A percentile compares a stretch with the other conserved stretches of the same genome.
Evolutionary conservation across 2,888 invertebrate genomes (phyloP).

Genomic region (Plebejus anna): DNA sequence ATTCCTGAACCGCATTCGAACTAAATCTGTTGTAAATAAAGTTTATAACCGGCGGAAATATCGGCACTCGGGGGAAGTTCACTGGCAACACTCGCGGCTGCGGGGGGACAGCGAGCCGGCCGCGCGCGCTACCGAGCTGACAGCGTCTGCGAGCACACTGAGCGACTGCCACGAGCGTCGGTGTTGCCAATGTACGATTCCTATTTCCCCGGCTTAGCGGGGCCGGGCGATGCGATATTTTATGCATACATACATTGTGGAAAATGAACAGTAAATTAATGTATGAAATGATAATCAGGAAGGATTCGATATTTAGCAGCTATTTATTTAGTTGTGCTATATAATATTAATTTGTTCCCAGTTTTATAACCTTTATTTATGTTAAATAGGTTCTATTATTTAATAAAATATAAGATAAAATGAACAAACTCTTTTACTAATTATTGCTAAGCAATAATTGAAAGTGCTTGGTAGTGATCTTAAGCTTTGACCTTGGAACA

Average conservation of each 20-base stretch:
- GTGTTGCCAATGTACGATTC: constrained; percentile 54
- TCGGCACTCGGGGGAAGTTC: constrained; percentile 43
- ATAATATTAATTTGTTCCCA: not conserved
- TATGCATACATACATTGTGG: not conserved
- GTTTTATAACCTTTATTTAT: not conserved
- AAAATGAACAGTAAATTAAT: not conserved
- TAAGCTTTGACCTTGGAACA: too few species aligned
- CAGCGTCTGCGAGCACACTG: constrained; percentile 62
- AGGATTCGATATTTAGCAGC: not conserved
- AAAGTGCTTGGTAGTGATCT: too few species aligned
- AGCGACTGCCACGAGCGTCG: constrained; percentile 49
- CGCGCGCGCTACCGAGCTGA: constrained; percentile 47
- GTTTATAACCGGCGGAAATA: constrained; percentile 10
- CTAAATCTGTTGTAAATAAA: constrained; percentile 13
- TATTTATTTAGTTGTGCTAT: not conserved
- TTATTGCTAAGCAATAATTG: too few species aligned
- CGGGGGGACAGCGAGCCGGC: constrained; percentile 32
- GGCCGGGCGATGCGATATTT: not conserved
- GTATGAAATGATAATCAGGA: not conserved
- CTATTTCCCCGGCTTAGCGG: constrained; percentile 30
- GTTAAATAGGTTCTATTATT: not conserved
- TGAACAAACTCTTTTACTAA: not conserved
- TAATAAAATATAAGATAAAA: not conserved
- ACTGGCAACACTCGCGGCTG: constrained; percentile 58
- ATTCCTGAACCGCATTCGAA: not conserved